phyloP scores from a whole-genome alignment of 2,113 vertebrate species.

The Hippolais icterina region DNA sequence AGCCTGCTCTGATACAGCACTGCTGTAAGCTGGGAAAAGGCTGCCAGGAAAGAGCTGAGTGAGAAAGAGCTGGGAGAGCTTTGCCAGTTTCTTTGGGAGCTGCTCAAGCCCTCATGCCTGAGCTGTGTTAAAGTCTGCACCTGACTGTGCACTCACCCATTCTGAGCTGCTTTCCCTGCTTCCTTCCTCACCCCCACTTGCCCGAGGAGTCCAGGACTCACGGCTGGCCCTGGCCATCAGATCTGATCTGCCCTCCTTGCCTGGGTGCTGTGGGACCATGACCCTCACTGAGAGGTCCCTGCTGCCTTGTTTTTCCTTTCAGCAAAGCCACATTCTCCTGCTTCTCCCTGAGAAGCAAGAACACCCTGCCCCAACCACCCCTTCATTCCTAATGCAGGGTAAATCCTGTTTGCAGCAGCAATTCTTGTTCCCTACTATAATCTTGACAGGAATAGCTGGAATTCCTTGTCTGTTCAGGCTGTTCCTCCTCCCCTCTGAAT shows the following conservation, averaged over 20 bases:
- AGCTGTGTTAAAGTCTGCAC: not conserved
- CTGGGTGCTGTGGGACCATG: not conserved
- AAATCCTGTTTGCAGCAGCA: not conserved
- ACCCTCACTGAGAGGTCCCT: not conserved
- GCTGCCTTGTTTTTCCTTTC: not conserved
- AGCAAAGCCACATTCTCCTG: not conserved
- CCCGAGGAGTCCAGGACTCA: not conserved
- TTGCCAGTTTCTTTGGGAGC: not conserved
- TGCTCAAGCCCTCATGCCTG: not conserved
- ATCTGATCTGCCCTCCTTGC: not conserved
- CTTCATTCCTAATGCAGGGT: not conserved
- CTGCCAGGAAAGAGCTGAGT: not conserved
- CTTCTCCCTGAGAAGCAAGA: not conserved
- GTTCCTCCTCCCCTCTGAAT: not conserved
- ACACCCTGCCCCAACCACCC: not conserved
- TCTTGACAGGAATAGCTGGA: conserved; percentile 5
- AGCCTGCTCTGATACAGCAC: not conserved
- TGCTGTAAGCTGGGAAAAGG: not conserved
- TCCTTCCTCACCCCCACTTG: not conserved
- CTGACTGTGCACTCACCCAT: not conserved
- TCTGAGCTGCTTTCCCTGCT: not conserved
- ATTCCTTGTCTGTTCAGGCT: not conserved
- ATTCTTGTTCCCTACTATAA: not conserved
- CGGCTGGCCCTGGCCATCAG: not conserved
- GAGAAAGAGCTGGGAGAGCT: not conserved